These are phyloP conservation scores for Eciton burchellii DNA, from an alignment of 1,140 invertebrate species.

Conservation along the genomic window DNA sequence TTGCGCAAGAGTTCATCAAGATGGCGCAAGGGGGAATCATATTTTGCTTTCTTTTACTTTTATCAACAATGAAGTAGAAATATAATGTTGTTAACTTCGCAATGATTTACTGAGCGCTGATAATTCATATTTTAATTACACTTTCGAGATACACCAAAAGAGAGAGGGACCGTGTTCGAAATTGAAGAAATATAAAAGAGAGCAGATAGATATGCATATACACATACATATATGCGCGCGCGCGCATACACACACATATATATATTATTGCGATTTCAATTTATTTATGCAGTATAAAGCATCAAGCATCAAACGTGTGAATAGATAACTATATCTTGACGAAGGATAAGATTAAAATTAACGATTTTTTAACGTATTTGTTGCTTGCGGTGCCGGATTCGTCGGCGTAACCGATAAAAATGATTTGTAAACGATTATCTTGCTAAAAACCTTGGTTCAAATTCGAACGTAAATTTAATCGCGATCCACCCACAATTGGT, in stretches of 20 bases:
- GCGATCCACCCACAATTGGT: not conserved
- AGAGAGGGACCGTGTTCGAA: not conserved
- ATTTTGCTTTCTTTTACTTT: not conserved
- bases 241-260: too few species aligned
- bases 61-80: not conserved
- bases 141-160: not conserved
- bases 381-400: not conserved
- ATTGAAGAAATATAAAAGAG: not conserved
- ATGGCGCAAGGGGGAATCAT: not conserved
- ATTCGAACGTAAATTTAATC: slow-evolving; percentile 19
- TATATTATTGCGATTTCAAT: too few species aligned
- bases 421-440: not conserved
- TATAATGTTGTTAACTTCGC: not conserved
- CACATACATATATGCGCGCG: too few species aligned
- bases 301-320: not conserved
- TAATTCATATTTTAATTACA: not conserved
- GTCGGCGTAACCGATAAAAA: not conserved
- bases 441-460: not conserved
- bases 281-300: slow-evolving; percentile 9
- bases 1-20: slow-evolving; percentile 12
- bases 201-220: not conserved
- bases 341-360: not conserved
- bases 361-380: not conserved
- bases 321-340: not conserved
- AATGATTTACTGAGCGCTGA: not conserved